phyloP scores from a whole-genome alignment of 2,797 vertebrate species.

The Hafferia zeledoni region DNA sequence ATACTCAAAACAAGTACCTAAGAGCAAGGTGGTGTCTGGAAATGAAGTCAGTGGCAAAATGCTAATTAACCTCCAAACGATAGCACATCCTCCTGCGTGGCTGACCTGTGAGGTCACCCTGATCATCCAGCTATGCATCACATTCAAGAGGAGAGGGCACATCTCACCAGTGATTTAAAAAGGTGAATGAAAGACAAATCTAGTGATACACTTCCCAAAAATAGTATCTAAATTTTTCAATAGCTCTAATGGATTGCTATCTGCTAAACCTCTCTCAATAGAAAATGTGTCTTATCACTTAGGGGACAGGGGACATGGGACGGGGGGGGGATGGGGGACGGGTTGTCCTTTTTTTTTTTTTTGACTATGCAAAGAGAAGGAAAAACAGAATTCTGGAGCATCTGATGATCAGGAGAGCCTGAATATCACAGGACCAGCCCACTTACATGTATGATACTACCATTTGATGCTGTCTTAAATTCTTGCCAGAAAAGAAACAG shows the following conservation, averaged over 20 bases:
- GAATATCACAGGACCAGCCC: neutral
- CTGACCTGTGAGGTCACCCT: rapidly evolving
- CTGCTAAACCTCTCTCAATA: neutral
- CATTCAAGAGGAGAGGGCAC: neutral
- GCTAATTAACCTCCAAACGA: neutral
- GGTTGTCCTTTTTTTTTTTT: neutral
- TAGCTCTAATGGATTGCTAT: neutral
- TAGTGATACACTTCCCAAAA: neutral
- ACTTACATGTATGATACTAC: neutral
- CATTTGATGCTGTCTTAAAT: neutral
- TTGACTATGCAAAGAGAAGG: neutral
- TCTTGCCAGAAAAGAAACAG: slow-evolving; percentile 68
- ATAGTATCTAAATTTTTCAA: neutral
- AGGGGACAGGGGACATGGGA: neutral
- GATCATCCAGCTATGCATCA: neutral
- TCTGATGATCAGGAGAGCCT: neutral
- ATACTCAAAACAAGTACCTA: neutral
- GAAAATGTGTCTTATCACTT: neutral
- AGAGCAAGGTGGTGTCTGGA: neutral
- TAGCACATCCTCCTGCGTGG: rapidly evolving
- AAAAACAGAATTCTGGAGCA: neutral
- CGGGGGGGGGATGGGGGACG: too few relatives aligned
- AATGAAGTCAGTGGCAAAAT: neutral
- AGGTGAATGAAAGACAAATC: neutral
- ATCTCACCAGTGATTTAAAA: neutral